Base-by-base conservation (phyloP, 2,888 invertebrate species). In the Leucophenga montana region DNA sequence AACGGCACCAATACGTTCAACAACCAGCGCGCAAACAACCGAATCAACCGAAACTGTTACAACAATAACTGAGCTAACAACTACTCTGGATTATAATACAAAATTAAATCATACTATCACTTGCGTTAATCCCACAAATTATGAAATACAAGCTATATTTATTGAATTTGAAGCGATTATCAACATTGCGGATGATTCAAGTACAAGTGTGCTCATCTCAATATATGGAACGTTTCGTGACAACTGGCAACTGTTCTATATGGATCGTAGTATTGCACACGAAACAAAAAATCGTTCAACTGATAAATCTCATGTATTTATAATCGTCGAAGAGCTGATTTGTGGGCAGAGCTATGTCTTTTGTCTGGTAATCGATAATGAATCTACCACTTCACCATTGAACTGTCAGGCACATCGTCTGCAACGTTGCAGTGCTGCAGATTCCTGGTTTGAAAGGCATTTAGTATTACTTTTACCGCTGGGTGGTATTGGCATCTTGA, bases 341-440 rank as follows among this genome's bases (percentile, higher is more conserved):
- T 50, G 50, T 18, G 50, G 8, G 3, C 11, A 50, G 8, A 50
- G 18, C 13, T 50, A 50, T 57, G 57, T 20, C 2, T 33, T 61
- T n/a, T 18, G 9, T 11, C 39, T 87, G 3, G 1, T 84, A 2
- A 59, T 75, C 0, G 62, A 73, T 1, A 61, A 27, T 0, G 31
- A 13, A 11, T 13, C 33, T 3, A 48, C 14, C 53, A 73, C 78
- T 3, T 78, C 84, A 3, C 82, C 86, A 8, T 77, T 83, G 1
- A 79, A 85, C 61, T 87, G 86, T 33, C 77, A 69, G 0, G 78
- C 86, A 0, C 75, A 83, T 59, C 75, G 68, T n/a, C 2, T 70
- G 22, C 16, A 0, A 6, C 11, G 0, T 5, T 3, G 27, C 6
- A 1, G 18, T 33, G 4, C 16, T 0, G 5, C 3, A n/a, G 33